phyloP scores from a whole-genome alignment of 92 coral and sea anemone genomes.

The Metridium senile region DNA sequence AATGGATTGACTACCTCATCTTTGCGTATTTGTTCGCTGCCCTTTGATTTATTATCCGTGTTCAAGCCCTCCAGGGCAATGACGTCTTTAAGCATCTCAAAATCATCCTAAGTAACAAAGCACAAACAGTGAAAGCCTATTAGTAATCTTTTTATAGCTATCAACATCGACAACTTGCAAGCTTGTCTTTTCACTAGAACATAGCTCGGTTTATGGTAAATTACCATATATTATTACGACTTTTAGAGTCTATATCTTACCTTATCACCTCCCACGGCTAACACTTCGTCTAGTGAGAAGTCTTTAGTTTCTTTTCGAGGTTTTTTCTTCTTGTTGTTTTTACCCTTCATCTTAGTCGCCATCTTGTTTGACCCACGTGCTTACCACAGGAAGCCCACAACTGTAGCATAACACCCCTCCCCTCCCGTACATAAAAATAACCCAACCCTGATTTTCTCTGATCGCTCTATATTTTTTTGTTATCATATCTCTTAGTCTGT shows the following conservation, averaged over 20 bases:
- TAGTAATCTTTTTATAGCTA: too few relatives aligned
- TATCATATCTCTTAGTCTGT: too few relatives aligned
- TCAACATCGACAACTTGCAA: too few relatives aligned
- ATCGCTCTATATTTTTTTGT: too few relatives aligned
- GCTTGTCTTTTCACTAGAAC: too few relatives aligned
- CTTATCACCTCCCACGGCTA: conserved; percentile 94
- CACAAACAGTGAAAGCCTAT: not conserved
- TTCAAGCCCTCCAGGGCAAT: conserved; percentile 44
- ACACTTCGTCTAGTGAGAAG: conserved; percentile 74
- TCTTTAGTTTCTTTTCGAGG: conserved; percentile 35
- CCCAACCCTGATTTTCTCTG: not conserved
- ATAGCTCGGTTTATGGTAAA: not conserved
- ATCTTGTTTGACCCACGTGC: conserved; percentile 85
- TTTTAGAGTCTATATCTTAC: conserved; percentile 23
- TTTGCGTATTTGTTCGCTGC: conserved; percentile 18
- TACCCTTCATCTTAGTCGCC: conserved; percentile 80
- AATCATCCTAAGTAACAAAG: conserved; percentile 65
- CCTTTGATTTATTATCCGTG: conserved; percentile 14
- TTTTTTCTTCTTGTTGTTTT: conserved; percentile 62
- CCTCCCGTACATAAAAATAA: not conserved
- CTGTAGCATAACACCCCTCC: not conserved
- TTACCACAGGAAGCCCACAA: conserved; percentile 32
- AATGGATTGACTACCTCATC: conserved; percentile 29
- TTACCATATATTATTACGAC: not conserved
- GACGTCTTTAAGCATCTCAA: conserved; percentile 83